A percentile compares a stretch with the other conserved stretches of the same genome.
Conservation (phyloP, 2,888 invertebrate species). For the Ectropis crepuscularia region DNA sequence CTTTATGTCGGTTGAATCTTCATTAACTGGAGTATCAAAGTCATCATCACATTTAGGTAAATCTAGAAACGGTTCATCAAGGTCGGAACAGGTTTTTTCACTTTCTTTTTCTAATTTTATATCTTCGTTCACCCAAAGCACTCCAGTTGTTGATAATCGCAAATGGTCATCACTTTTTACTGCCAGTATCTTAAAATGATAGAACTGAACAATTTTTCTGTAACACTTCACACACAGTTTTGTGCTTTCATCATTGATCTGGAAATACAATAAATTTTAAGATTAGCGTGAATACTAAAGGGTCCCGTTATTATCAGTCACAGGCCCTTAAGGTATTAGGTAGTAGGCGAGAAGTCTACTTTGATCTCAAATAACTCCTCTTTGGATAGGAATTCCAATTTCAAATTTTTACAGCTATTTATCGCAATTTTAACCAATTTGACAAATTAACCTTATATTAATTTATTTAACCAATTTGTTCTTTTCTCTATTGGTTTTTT, state of each 20-base stretch:
- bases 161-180: conserved; percentile 55
- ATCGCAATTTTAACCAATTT: too few relatives aligned
- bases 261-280: conserved; percentile 29
- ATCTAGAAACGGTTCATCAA: conserved; percentile 10
- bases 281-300: too few relatives aligned
- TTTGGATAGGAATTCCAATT: too few relatives aligned
- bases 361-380: too few relatives aligned
- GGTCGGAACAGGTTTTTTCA: conserved; percentile 2
- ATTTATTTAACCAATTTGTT: too few relatives aligned
- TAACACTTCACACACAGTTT: conserved; percentile 68
- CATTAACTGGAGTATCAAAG: conserved; percentile 4
- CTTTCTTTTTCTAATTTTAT: conserved; percentile 13
- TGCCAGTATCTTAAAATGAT: conserved; percentile 67
- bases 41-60: conserved; percentile 11
- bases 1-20: conserved; percentile 20
- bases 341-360: too few relatives aligned
- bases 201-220: conserved; percentile 60
- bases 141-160: conserved; percentile 1
- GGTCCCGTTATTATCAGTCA: too few relatives aligned
- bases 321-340: too few relatives aligned
- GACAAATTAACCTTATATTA: too few relatives aligned
- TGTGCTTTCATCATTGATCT: conserved; percentile 58
- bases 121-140: conserved; percentile 4
- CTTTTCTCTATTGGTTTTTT: too few relatives aligned
- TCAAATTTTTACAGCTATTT: too few relatives aligned